phyloP scores from a whole-genome alignment of 2,888 invertebrate species.

The Sabatieria punctata region DNA sequence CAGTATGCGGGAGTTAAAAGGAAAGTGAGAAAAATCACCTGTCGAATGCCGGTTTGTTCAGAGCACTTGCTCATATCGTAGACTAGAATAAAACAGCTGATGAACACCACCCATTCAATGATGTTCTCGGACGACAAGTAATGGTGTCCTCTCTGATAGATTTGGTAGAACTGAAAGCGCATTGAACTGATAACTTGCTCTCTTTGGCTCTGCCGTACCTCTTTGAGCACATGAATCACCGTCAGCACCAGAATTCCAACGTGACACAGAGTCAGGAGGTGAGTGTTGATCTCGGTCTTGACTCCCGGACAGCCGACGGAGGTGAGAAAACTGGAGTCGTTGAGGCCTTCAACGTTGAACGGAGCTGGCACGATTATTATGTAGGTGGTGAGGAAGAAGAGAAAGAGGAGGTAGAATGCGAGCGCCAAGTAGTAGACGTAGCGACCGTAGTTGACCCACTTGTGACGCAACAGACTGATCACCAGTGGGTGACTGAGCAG shows the following conservation, averaged over 20 bases:
- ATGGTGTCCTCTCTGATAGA: slow-evolving; percentile 33
- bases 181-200: background rate
- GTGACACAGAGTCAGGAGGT: slow-evolving; percentile 19
- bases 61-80: slow-evolving; percentile 35
- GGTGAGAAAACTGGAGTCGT: no score
- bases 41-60: slow-evolving; percentile 30
- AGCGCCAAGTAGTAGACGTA: slow-evolving; percentile 39
- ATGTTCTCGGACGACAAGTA: slow-evolving; percentile 39
- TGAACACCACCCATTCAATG: slow-evolving; percentile 39
- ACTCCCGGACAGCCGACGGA: no score
- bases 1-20: no score
- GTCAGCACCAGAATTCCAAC: slow-evolving; percentile 34
- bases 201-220: slow-evolving; percentile 22
- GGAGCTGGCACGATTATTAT: slow-evolving; percentile 18
- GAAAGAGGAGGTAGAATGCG: slow-evolving; percentile 35
- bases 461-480: slow-evolving; percentile 35
- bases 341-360: background rate
- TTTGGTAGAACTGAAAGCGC: slow-evolving; percentile 32
- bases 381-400: slow-evolving; percentile 36
- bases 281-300: slow-evolving; percentile 7
- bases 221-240: slow-evolving; percentile 33
- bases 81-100: slow-evolving; percentile 36
- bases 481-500: slow-evolving; percentile 39
- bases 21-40: no score
- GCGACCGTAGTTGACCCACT: slow-evolving; percentile 39